Evolutionary conservation across 2,888 invertebrate species (phyloP), one percentile per base, ranked within the genome.

Genomic region (Cosmia trapezina): DNA sequence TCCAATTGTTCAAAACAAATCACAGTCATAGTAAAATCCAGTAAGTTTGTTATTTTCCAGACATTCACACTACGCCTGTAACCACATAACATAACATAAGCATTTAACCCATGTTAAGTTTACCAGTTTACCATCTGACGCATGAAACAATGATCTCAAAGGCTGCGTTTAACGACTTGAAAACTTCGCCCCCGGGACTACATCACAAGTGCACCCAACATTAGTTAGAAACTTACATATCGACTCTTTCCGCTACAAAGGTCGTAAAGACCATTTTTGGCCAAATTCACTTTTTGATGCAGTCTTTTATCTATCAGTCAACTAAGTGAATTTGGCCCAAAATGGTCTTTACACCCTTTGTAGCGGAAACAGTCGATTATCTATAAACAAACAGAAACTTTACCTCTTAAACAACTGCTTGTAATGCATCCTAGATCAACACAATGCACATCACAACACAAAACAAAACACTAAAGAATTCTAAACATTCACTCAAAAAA

Each of bases 341-440:
- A n/a, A n/a, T n/a, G n/a, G n/a, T n/a, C n/a, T n/a, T n/a, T n/a
- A n/a, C n/a, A n/a, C n/a, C n/a, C n/a, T n/a, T n/a, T n/a, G n/a
- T n/a, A n/a, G n/a, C n/a, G n/a, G n/a, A n/a, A n/a, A n/a, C n/a
- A n/a, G n/a, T n/a, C n/a, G n/a, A n/a, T n/a, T n/a, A n/a, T n/a
- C n/a, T 67, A 66, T 53, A 37, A 62, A 67, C 61, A 43, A 62
- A 68, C 53, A 70, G 14, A 61, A 76, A 76, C 63, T 77, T 89
- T 94, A 96, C 96, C 96, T 95, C 89, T 94, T 95, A 85, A 96
- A 95, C 70, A 96, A 87, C 84, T 94, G 93, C 87, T 96, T 96
- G 85, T 95, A 96, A 92, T 96, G 96, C 96, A 96, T 96, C 93
- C 94, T 93, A 79, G 73, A 73, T 66, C 70, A 54, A 76, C 77